A percentile compares a stretch with the other conserved stretches of the same genome.
phyloP scores from a whole-genome alignment of 2,113 vertebrate species.

The Oncorhynchus gorbuscha region DNA sequence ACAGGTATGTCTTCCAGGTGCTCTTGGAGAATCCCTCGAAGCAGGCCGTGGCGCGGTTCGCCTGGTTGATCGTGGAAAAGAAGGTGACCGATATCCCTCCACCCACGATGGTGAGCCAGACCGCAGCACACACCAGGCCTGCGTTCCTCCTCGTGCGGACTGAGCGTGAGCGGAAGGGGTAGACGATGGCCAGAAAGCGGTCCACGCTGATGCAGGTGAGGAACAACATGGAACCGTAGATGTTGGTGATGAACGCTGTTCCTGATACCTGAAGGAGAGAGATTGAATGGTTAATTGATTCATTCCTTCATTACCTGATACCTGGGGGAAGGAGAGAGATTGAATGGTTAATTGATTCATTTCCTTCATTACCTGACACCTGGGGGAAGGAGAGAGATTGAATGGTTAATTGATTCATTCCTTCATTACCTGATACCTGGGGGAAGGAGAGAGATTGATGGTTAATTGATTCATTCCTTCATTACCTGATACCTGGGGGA shows the following conservation, averaged over 20 bases:
- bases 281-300: too few relatives aligned
- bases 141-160: slow-evolving; percentile 89
- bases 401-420: too few relatives aligned
- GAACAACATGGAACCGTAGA: slow-evolving; percentile 98
- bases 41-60: slow-evolving; percentile 86
- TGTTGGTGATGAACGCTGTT: slow-evolving; percentile 96
- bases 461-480: too few relatives aligned
- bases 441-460: too few relatives aligned
- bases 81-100: slow-evolving; percentile 94
- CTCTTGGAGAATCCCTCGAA: slow-evolving; percentile 96
- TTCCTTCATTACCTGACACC: too few relatives aligned
- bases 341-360: too few relatives aligned
- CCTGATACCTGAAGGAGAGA: slow-evolving; percentile 76
- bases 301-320: too few relatives aligned
- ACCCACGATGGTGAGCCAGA: slow-evolving; percentile 93
- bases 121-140: slow-evolving; percentile 85
- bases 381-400: too few relatives aligned
- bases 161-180: slow-evolving; percentile 90
- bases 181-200: slow-evolving; percentile 94
- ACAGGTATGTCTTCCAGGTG: slow-evolving; percentile 95
- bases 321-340: too few relatives aligned
- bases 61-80: slow-evolving; percentile 93
- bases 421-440: too few relatives aligned
- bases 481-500: too few relatives aligned
- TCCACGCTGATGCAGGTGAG: slow-evolving; percentile 97